phyloP scores from a whole-genome alignment of 2,797 vertebrate genomes.

The Galaxias olidus region DNA sequence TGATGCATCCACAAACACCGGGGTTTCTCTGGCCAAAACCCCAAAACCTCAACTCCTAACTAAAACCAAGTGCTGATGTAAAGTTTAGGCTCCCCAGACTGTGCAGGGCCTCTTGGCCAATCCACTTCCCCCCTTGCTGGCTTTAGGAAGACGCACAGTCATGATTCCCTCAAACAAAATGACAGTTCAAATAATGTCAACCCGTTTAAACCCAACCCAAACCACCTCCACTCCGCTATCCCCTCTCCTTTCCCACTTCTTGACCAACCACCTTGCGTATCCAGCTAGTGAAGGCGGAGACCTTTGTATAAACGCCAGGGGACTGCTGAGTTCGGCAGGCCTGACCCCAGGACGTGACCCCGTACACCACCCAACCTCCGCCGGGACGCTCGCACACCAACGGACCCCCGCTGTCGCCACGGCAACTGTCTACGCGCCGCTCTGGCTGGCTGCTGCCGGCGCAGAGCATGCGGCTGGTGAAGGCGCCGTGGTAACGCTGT shows the following conservation, averaged over 20 bases:
- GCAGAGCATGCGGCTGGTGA: conserved; percentile 95
- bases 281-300: conserved; percentile 91
- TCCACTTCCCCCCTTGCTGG: too few species aligned
- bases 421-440: conserved; percentile 90
- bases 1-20: too few species aligned
- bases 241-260: conserved; percentile 25
- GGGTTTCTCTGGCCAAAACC: too few species aligned
- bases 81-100: too few species aligned
- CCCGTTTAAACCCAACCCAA: background rate
- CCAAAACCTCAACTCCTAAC: too few species aligned
- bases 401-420: conserved; percentile 95
- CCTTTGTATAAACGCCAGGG: conserved; percentile 96
- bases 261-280: conserved; percentile 84
- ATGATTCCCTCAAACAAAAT: too few species aligned
- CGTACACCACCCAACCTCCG: conserved; percentile 91
- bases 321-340: conserved; percentile 90
- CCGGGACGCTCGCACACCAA: conserved; percentile 87
- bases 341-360: conserved; percentile 97
- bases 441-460: conserved; percentile 82
- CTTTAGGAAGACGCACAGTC: too few species aligned
- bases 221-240: conserved; percentile 13
- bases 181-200: too few species aligned
- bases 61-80: too few species aligned
- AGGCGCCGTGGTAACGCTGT: conserved; percentile 83
- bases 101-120: too few species aligned